Evolutionary conservation across 1,140 invertebrate genomes (phyloP), one percentile per base, ranked within the genome.

Genomic region (Xylocopa sonorina): DNA sequence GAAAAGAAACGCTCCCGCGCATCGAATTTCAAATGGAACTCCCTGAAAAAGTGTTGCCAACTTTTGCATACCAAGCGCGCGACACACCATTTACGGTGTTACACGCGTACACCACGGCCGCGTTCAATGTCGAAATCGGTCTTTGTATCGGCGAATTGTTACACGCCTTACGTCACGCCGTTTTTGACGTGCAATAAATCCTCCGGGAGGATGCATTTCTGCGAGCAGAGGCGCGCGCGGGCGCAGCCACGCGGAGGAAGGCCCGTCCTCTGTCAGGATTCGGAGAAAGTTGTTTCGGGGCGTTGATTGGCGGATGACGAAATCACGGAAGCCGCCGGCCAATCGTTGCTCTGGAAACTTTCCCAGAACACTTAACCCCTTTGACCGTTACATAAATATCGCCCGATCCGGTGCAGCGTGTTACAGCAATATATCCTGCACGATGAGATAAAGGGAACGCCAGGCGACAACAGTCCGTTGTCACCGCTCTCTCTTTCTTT

Each of bases 281-380:
- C 80, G 87, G 88, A 88, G 88, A 89, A 89, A 89, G 88, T 89
- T 88, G 88, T 88, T 86, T 87, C 84, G 76, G 84, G 79, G 86
- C 80, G 84, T 85, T 86, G 87, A 89, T 88, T 88, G 87, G 86
- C 76, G 80, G 81, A 73, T 89, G 88, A 89, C 68, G 88, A 89
- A 89, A 89, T 88, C 87, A 80, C 88, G 88, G 88, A 89, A 89
- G 88, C 84, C 80, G 78, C 46, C 71, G 80, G 67, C 84, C 87
- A 86, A 88, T 88, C 86, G 77, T 79, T 81, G 85, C 84, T 88
- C 81, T 87, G 83, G 79, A 83, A 88, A 88, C 87, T 88, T 88
- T 88, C 87, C 83, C 87, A 87, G 87, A 85, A 86, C 76, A 73
- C 81, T 88, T 85, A 87, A 88, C 85, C 87, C 85, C 79, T 88